Percentiles rank a stretch among this genome's conserved stretches.
Evolutionary conservation across 2,888 invertebrate species (phyloP).

Genomic region (Scaptomyza parva): DNA sequence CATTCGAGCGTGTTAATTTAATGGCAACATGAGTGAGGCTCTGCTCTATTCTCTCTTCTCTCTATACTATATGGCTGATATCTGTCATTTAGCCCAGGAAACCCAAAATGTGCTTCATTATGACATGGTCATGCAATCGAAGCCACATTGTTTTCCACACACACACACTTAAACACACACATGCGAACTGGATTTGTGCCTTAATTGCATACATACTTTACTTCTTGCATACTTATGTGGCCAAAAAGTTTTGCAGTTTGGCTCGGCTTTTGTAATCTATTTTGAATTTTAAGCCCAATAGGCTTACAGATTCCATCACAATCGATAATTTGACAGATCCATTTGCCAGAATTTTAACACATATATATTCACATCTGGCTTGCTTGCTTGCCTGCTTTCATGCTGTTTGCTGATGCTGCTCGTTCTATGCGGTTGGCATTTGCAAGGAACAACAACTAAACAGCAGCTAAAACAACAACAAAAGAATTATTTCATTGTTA

Average conservation of each 20-base stretch:
- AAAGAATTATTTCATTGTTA: conserved; percentile 1
- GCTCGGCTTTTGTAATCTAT: conserved; percentile 45
- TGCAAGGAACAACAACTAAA: neutral
- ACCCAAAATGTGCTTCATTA: conserved; percentile 54
- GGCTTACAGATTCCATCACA: conserved; percentile 42
- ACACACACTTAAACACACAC: conserved; percentile 12
- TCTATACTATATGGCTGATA: conserved; percentile 42
- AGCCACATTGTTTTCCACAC: conserved; percentile 56
- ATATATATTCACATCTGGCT: too few species aligned
- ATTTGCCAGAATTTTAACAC: conserved; percentile 36
- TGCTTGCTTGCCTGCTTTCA: too few species aligned
- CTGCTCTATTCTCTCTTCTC: conserved; percentile 3
- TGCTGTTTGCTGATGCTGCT: conserved; percentile 3
- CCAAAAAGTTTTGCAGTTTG: conserved; percentile 30
- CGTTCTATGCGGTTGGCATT: conserved; percentile 3
- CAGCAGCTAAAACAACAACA: neutral
- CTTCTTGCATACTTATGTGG: conserved; percentile 54
- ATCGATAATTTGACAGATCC: conserved; percentile 58
- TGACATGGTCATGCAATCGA: conserved; percentile 65
- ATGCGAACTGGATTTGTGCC: conserved; percentile 34
- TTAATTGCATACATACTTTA: conserved; percentile 57
- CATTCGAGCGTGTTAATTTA: conserved; percentile 76
- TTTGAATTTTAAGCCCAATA: conserved; percentile 44
- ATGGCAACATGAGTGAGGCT: conserved; percentile 71
- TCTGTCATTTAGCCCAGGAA: conserved; percentile 48